Evolutionary conservation across 2,797 vertebrate species (phyloP).

Genomic region (Acanthopagrus latus): DNA sequence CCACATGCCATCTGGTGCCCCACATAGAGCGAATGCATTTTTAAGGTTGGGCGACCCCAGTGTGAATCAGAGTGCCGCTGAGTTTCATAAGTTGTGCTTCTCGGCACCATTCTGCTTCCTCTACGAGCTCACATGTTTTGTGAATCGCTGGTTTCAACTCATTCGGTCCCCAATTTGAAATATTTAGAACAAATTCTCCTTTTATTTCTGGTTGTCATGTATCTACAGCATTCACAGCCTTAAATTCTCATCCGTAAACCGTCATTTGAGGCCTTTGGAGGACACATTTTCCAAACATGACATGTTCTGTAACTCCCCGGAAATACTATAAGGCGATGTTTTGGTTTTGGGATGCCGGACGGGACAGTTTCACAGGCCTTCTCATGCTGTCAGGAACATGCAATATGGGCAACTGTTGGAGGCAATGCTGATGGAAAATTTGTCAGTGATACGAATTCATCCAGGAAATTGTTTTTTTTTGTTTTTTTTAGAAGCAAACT

Average conservation of each 20-base stretch:
- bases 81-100: constrained; percentile 17
- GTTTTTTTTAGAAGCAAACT: not conserved
- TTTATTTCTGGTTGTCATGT: constrained; percentile 12
- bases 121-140: not conserved
- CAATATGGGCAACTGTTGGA: constrained; percentile 34
- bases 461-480: not conserved
- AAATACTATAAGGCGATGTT: constrained; percentile 25
- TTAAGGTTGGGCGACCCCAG: constrained; percentile 24
- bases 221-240: constrained; percentile 42
- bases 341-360: constrained; percentile 38
- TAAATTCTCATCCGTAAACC: constrained; percentile 32
- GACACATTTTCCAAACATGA: not conserved
- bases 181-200: not conserved
- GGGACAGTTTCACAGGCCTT: constrained; percentile 23
- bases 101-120: not conserved
- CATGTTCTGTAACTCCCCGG: not conserved
- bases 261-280: constrained; percentile 18
- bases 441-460: not conserved
- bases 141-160: not conserved
- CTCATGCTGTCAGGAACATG: constrained; percentile 20
- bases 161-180: not conserved
- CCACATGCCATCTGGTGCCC: constrained; percentile 39
- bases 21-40: constrained; percentile 25
- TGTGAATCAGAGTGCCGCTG: constrained; percentile 32
- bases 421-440: constrained; percentile 36